Evolutionary conservation across 2,113 vertebrate genomes (phyloP), one percentile per base, ranked within the genome.

Genomic region (Danionella cerebrum): DNA sequence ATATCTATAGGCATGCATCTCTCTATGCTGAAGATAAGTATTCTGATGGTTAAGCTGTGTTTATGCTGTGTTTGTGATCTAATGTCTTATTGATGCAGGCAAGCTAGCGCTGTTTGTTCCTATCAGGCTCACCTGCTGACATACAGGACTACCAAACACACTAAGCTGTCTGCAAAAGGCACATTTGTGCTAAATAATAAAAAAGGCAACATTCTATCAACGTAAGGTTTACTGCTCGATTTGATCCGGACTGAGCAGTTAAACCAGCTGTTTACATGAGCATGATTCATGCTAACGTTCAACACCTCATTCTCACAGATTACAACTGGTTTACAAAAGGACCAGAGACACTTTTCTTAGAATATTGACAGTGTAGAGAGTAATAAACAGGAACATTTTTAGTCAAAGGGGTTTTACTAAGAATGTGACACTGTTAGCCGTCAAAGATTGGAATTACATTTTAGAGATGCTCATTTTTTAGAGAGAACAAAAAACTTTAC

Each of bases 41-140:
- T 44, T 66, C 13, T 39, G 31, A 66, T 48, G 63, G 12, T 7
- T n/a, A 27, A 3, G 45, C 59, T 42, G 76, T 76, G 70, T 77
- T 69, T 71, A 69, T 22, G 75, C 27, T 18, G 18, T 76, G 73
- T 78, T 82, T 81, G 82, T 80, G 52, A 75, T 67, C 79, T 87
- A 78, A 85, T 87, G 81, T 69, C 72, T 86, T 85, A 86, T 83
- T 87, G 76, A 85, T 83, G 73, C 74, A 48, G 52, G 76, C 68
- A 65, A 72, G 79, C 72, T 82, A 77, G 72, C 69, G 73, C 72
- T 81, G 78, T 85, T 85, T 84, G 80, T 72, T 80, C 67, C 71
- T 65, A 69, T 76, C 65, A 51, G 41, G 31, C 47, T 78, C 57
- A 79, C 81, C 80, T 81, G 82, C 82, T 78, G 82, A 79, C 81